Conservation (phyloP, 2,888 invertebrate genomes). For the Drosophila mayaguana region DNA sequence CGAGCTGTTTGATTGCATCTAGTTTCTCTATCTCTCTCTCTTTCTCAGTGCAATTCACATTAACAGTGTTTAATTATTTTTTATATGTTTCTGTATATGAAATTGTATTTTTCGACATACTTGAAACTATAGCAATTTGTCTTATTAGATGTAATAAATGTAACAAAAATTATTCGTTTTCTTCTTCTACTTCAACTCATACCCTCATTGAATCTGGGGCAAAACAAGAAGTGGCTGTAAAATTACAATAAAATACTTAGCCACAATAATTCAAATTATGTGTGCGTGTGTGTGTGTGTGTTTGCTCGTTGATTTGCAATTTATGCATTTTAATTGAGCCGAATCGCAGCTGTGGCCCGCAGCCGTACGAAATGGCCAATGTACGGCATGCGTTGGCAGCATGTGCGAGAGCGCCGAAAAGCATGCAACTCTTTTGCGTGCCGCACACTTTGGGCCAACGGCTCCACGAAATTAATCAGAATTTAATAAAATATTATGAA, state of each 20-base stretch:
- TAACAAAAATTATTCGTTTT: conserved; percentile 10
- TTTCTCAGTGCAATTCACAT: not conserved
- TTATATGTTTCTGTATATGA: not conserved
- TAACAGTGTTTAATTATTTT: conserved; percentile 4
- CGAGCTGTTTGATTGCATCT: not conserved
- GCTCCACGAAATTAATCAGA: conserved; percentile 70
- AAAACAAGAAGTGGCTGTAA: conserved; percentile 38
- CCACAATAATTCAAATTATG: conserved; percentile 52
- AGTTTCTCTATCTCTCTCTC: not conserved
- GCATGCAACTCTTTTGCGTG: conserved; percentile 51
- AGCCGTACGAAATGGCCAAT: conserved; percentile 48
- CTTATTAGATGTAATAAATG: conserved; percentile 26
- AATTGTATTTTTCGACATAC: conserved; percentile 4
- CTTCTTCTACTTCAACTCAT: not conserved
- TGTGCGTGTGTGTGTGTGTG: conserved; percentile 6
- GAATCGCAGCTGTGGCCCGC: conserved; percentile 55
- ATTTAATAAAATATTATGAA: conserved; percentile 80
- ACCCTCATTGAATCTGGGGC: conserved; percentile 22
- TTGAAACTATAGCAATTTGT: conserved; percentile 26
- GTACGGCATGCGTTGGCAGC: conserved; percentile 18
- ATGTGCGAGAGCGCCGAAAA: conserved; percentile 59
- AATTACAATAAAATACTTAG: conserved; percentile 72
- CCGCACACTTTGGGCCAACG: conserved; percentile 28
- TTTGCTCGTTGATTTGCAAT: conserved; percentile 64
- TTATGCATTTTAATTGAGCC: conserved; percentile 74